Evolutionary conservation across 2,113 vertebrate genomes (phyloP).

Genomic region (Saguinus midas): DNA sequence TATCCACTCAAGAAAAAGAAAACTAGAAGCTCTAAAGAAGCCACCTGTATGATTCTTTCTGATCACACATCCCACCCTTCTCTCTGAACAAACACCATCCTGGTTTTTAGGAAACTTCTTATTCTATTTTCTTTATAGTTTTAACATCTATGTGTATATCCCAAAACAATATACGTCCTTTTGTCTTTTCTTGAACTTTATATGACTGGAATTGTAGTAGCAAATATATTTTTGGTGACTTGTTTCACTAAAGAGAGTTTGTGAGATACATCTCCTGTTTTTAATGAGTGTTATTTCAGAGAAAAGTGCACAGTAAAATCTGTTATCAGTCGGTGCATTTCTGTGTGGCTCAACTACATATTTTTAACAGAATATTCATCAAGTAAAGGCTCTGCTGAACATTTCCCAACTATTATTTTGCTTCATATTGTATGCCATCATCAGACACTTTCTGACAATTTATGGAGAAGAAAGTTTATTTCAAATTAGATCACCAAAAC

Average conservation of each 20-base stretch:
- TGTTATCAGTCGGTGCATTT: accelerated
- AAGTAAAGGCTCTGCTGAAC: neutral
- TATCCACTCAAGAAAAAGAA: neutral
- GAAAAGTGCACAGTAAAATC: neutral
- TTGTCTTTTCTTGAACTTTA: slow-evolving; percentile 10
- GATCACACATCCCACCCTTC: neutral
- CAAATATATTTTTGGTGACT: neutral
- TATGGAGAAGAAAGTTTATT: neutral
- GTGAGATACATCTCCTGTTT: neutral
- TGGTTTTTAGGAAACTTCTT: neutral
- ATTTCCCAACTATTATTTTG: neutral
- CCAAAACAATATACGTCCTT: neutral
- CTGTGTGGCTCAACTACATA: accelerated
- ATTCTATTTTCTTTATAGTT: neutral
- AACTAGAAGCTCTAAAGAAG: neutral
- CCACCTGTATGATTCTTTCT: neutral
- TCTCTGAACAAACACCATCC: neutral
- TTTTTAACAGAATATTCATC: neutral
- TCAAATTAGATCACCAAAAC: neutral
- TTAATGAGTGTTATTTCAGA: neutral
- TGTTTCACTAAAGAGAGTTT: neutral
- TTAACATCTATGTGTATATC: neutral
- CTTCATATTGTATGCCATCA: neutral
- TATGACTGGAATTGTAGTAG: neutral
- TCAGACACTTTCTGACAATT: neutral